These are phyloP conservation scores for Coenonympha arcania DNA, from an alignment of 2,888 invertebrate genomes.

Conservation along the genomic window DNA sequence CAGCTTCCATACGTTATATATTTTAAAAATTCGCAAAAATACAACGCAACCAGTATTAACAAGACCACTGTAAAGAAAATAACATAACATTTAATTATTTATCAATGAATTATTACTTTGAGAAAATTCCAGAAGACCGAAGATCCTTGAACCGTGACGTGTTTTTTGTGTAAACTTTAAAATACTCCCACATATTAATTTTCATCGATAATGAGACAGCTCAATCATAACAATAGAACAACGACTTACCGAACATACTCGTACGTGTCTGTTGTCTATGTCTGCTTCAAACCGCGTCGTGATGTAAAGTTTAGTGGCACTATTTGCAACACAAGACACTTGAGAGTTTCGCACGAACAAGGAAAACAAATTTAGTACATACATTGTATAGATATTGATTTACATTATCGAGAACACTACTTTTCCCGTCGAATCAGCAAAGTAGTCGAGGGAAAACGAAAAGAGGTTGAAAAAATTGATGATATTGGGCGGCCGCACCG, in stretches of 20 bases:
- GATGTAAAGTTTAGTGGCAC: neutral
- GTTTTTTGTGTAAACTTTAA: no score
- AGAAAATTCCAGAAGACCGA: no score
- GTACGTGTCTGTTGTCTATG: no score
- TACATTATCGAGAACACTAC: conserved; percentile 17
- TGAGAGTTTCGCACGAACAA: neutral
- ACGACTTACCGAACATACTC: conserved; percentile 3
- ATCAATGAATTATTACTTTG: no score
- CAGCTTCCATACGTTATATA: no score
- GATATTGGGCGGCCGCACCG: neutral
- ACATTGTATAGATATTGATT: neutral
- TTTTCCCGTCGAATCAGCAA: conserved; percentile 17
- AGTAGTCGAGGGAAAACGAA: conserved; percentile 15
- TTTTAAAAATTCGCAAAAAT: no score
- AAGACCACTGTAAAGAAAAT: no score
- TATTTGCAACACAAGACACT: neutral
- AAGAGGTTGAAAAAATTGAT: conserved; percentile 16
- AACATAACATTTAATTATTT: no score
- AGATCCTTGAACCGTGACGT: no score
- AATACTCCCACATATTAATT: no score
- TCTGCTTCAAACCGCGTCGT: neutral
- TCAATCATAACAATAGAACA: neutral
- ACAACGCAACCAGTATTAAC: no score
- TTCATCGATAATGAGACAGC: neutral
- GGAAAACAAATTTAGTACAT: neutral